These are phyloP conservation scores for Drosophila borealis DNA, from an alignment of 2,888 invertebrate species.

Conservation along the genomic window DNA sequence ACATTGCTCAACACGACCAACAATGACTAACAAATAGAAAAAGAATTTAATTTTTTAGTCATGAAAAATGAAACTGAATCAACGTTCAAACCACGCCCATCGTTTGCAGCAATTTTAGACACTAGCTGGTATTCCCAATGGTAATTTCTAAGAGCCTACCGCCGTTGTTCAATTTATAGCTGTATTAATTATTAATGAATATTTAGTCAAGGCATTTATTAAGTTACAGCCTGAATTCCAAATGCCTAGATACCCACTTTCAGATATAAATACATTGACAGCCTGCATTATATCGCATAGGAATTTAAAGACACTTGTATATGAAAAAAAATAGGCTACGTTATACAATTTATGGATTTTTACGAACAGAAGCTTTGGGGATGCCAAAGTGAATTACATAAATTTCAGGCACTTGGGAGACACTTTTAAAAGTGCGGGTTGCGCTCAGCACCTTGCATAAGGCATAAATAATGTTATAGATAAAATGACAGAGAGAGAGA, in stretches of 20 bases:
- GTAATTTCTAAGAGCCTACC: constrained; percentile 3
- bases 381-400: constrained; percentile 30
- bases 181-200: constrained; percentile 50
- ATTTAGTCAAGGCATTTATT: constrained; percentile 30
- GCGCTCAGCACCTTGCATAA: constrained; percentile 44
- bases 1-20: constrained; percentile 1
- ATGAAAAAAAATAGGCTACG: constrained; percentile 12
- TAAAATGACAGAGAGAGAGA: constrained; percentile 22
- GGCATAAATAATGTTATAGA: constrained; percentile 67
- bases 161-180: constrained; percentile 24
- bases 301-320: constrained; percentile 5
- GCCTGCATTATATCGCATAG: background rate
- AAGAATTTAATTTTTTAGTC: background rate
- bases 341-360: constrained; percentile 32
- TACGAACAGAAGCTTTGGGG: background rate
- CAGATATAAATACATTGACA: constrained; percentile 1
- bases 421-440: constrained; percentile 55
- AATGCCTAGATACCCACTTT: background rate
- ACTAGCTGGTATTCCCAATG: constrained; percentile 9
- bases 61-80: background rate
- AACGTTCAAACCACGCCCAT: background rate
- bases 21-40: background rate
- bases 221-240: background rate
- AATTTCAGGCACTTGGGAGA: constrained; percentile 46
- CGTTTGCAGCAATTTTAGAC: background rate